Evolutionary conservation across 2,113 vertebrate species (phyloP).

Genomic region (Nesogale talazaci): DNA sequence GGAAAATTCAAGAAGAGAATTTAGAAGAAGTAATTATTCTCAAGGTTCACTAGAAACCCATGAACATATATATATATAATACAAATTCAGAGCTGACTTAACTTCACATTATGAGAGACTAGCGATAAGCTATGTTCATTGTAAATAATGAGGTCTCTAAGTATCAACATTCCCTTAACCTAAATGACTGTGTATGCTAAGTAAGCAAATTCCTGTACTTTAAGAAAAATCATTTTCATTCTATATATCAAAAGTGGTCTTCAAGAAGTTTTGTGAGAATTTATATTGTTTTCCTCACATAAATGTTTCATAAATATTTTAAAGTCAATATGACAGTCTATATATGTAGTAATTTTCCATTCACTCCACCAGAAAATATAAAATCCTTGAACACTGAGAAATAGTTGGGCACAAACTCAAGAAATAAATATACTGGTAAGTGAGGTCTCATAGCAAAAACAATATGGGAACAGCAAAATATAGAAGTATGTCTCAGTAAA

Average conservation of each 20-base stretch:
- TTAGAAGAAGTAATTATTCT: neutral
- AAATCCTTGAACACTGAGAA: neutral
- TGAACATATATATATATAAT: accelerated
- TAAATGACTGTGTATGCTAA: neutral
- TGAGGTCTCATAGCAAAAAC: neutral
- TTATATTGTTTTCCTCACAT: neutral
- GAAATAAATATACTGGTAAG: neutral
- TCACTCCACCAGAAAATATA: neutral
- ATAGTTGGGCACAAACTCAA: neutral
- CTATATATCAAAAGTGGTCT: neutral
- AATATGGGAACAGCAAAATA: too few species aligned
- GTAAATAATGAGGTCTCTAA: neutral
- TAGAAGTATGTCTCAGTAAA: neutral
- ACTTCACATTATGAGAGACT: too few species aligned
- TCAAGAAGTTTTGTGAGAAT: accelerated
- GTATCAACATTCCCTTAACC: neutral
- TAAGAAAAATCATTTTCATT: too few species aligned
- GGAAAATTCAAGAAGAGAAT: neutral
- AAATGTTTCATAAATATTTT: too few species aligned
- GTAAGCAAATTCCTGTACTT: accelerated
- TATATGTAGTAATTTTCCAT: accelerated
- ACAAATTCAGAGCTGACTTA: neutral
- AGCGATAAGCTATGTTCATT: neutral
- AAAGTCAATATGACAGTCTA: neutral
- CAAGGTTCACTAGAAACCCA: too few species aligned